Evolutionary conservation across 2,113 vertebrate genomes (phyloP).

Genomic region (Dolichallabes microphthalmus): DNA sequence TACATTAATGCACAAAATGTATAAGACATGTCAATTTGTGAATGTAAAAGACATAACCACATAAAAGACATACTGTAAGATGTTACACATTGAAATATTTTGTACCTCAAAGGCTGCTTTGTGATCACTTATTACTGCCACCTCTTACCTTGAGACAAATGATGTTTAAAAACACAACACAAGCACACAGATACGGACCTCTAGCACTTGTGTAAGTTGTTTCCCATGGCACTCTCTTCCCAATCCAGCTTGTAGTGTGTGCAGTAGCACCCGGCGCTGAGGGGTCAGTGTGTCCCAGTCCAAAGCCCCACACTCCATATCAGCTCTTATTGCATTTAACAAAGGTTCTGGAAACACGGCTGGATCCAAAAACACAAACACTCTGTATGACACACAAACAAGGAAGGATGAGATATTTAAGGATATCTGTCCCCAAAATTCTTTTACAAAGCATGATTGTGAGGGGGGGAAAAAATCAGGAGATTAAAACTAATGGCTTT

Average conservation of each 20-base stretch:
- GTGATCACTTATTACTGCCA: background rate
- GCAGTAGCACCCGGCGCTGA: constrained; percentile 73
- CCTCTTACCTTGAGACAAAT: background rate
- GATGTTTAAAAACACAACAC: background rate
- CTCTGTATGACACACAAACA: constrained; percentile 61
- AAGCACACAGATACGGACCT: constrained; percentile 64
- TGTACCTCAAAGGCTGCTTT: background rate
- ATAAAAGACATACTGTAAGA: background rate
- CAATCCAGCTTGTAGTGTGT: constrained; percentile 71
- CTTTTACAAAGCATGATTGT: background rate
- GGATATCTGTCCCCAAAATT: background rate
- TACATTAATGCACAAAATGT: background rate
- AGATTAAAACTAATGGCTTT: background rate
- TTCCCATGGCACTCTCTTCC: constrained; percentile 63
- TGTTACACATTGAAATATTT: background rate
- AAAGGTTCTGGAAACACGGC: constrained; percentile 77
- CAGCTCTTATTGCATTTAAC: constrained; percentile 68
- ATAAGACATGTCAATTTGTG: background rate
- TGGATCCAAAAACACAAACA: constrained; percentile 84
- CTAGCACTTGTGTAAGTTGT: constrained; percentile 65
- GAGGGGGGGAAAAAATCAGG: background rate
- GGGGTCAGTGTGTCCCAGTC: constrained; percentile 59
- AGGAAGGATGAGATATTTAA: background rate
- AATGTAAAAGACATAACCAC: background rate
- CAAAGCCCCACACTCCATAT: constrained; percentile 65